Conservation (phyloP, 2,113 vertebrate genomes). For the Opisthocomus hoazin region DNA sequence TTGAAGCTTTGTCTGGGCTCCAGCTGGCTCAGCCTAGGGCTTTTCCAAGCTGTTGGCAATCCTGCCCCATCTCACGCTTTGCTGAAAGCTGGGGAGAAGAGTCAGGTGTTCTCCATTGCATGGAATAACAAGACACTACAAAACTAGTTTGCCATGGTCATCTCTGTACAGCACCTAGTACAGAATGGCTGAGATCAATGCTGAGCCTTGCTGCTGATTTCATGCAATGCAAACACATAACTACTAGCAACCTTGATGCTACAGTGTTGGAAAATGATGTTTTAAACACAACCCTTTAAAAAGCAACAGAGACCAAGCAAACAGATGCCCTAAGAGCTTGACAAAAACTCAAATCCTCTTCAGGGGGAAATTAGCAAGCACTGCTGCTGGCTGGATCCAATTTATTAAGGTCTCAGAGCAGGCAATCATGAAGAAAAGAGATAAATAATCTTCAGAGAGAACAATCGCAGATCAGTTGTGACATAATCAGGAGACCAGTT, state of each 20-base stretch:
- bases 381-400: neutral
- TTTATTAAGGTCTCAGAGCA: constrained; percentile 44
- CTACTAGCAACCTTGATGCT: neutral
- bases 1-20: neutral
- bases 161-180: neutral
- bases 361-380: constrained; percentile 4
- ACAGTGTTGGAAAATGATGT: neutral
- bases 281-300: neutral
- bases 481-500: constrained; percentile 41
- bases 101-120: neutral
- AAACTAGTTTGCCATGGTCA: neutral
- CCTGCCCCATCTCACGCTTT: neutral
- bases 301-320: neutral
- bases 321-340: neutral
- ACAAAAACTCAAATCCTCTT: constrained; percentile 40
- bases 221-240: neutral
- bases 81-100: neutral
- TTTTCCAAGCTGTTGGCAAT: neutral
- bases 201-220: neutral
- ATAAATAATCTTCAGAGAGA: constrained; percentile 53
- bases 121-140: neutral
- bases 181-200: neutral
- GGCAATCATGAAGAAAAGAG: constrained; percentile 37
- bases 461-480: constrained; percentile 43
- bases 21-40: neutral